Evolutionary conservation across 2,797 vertebrate genomes (phyloP).

Genomic region (Pempheris klunzingeri): DNA sequence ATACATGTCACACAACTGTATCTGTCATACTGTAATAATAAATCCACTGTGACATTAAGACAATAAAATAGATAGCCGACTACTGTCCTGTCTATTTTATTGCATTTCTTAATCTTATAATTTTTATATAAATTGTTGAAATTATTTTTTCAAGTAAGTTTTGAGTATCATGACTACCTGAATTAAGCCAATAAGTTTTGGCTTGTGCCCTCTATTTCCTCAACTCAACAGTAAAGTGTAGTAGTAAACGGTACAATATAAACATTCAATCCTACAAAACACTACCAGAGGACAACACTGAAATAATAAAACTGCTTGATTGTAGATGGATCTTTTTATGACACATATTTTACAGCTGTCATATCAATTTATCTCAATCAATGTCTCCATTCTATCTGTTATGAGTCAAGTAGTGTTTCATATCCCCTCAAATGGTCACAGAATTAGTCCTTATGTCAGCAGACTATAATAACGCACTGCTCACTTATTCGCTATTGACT

Average conservation of each 20-base stretch:
- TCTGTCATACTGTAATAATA: background rate
- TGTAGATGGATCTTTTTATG: background rate
- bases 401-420: background rate
- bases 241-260: background rate
- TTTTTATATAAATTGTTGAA: background rate
- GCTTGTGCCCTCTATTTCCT: background rate
- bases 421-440: background rate
- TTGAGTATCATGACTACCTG: background rate
- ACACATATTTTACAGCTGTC: background rate
- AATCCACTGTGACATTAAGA: too few relatives aligned
- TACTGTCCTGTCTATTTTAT: background rate
- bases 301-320: background rate
- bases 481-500: background rate
- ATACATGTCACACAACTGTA: background rate
- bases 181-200: background rate
- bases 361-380: background rate
- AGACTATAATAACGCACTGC: background rate
- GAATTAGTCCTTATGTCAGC: background rate
- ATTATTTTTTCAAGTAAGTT: background rate
- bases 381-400: background rate
- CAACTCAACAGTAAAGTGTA: background rate
- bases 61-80: too few relatives aligned
- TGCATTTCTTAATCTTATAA: background rate
- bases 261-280: background rate
- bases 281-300: background rate